Evolutionary conservation across 2,888 invertebrate genomes (phyloP), one percentile per base, ranked within the genome.

Genomic region (Nephrotoma appendiculata): DNA sequence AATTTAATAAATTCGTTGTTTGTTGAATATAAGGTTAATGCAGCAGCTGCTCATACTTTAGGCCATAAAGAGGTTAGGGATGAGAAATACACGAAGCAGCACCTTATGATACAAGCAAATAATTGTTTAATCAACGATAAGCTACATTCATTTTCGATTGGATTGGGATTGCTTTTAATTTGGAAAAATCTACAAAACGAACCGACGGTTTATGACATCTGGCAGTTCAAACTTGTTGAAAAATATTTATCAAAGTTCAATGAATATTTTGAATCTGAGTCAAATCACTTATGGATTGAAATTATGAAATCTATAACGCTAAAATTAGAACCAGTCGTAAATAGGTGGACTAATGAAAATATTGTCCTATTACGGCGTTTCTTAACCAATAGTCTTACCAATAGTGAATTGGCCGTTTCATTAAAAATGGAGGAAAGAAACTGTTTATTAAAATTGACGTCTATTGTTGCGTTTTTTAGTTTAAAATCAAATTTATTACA

Each of bases 81-180:
- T n/a, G 94, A 94, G 89, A 87, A 89, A 11, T 92, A 92, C 87
- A 92, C 94, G 87, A 92, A 93, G 86, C 95, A 95, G 89, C 92
- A 93, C 5, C 90, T 96, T 86, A 93, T 94, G 84, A 93, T 94
- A 91, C 92, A 96, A 31, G 94, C 96, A 6, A 96, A 96, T 89
- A 96, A 97, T 90, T 96, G 96, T 86, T 94, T 96, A 0, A 94
- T 96, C 2, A 94, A 95, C 89, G 97, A 97, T 90, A 95, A 96
- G 89, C 92, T 96, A 89, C 95, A 95, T 89, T 94, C 96, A 19
- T 90, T 97, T 88, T 95, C 96, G 1, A 93, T 95, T 86, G 96
- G 96, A 93, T 92, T 95, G 3, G 93, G 94, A 0, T 92, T 95
- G 87, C 91, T 95, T 88, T 94, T 95, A 93, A 95, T 95, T 88